Evolutionary conservation across 1,140 invertebrate species (phyloP), one percentile per base, ranked within the genome.

Genomic region (Trialeurodes vaporariorum): DNA sequence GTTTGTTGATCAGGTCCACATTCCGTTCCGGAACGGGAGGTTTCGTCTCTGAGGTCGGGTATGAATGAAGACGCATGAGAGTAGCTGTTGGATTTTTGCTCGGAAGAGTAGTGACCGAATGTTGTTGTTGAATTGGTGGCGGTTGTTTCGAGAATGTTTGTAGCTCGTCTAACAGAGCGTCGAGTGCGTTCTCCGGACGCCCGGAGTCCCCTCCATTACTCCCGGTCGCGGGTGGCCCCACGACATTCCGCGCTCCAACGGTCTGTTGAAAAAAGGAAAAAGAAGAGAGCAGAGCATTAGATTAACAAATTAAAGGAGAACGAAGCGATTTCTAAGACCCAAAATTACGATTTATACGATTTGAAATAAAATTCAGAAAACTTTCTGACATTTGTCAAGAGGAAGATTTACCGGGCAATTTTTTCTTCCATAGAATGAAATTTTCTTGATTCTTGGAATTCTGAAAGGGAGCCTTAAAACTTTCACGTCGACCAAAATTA

Each of bases 151-250:
- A 85, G 77, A 92, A 92, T 12, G 91, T 93, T 77, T 93, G 90
- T 63, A 94, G 82, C 79, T 95, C 92, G 76, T 94, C 91, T 91
- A 95, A 78, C 87, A 95, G 79, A 86, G 90, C 89, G 87, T 95
- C 92, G 87, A 94, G 90, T 85, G 91, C 89, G 87, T 93, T 94
- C 87, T 93, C 91, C 83, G 87, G 81, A 83, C 87, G 85, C 81
- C 83, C 78, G 81, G 84, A 77, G 81, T 81, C 72, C 79, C 82
- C 81, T 78, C 77, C 72, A 80, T 49, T 27, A 49, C 40, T 69
- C 85, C 84, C 83, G 86, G 84, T 83, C 83, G 81, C 83, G 84
- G 72, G 80, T 63, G 68, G 25, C 61, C 83, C 84, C 87, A 86
- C 73, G 83, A 81, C 71, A 80, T 77, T 76, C 79, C 79, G 81